A percentile compares a stretch with the other conserved stretches of the same genome.
Evolutionary conservation across 2,888 invertebrate species (phyloP).

Genomic region (Oconnorella tubifera): DNA sequence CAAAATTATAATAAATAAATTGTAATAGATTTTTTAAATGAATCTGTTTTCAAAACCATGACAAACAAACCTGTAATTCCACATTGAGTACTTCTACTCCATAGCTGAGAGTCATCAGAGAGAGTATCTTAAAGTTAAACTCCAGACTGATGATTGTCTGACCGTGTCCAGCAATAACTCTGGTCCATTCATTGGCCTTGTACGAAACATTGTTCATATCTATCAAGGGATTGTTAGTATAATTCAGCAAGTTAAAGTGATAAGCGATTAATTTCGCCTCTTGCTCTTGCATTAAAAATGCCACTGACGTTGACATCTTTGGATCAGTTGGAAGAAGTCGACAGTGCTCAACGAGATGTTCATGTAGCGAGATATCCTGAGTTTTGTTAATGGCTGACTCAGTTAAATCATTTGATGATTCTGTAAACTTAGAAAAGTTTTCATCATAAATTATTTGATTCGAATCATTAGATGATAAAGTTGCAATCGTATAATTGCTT

Average conservation of each 20-base stretch:
- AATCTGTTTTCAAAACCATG: not conserved
- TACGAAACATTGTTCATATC: constrained; percentile 15
- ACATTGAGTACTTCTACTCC: constrained; percentile 41
- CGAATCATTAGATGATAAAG: no score
- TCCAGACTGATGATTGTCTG: constrained; percentile 49
- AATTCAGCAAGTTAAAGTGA: constrained; percentile 11
- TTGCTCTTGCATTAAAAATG: not conserved
- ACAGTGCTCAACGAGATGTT: not conserved
- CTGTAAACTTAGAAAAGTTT: no score
- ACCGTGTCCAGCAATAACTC: constrained; percentile 40
- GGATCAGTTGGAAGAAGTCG: not conserved
- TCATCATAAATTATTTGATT: no score
- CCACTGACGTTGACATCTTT: not conserved
- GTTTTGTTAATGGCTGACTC: no score
- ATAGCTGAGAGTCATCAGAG: constrained; percentile 49
- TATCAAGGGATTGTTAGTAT: constrained; percentile 18
- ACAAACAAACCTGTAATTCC: constrained; percentile 36
- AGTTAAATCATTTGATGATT: no score
- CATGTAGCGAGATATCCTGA: not conserved
- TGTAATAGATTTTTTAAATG: not conserved
- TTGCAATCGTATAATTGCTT: no score
- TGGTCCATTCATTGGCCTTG: constrained; percentile 27
- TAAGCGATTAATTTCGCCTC: constrained; percentile 25
- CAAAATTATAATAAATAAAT: not conserved
- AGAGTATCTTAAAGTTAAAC: constrained; percentile 51